Conservation (phyloP, 2,888 invertebrate genomes). For the Meteorus colon region DNA sequence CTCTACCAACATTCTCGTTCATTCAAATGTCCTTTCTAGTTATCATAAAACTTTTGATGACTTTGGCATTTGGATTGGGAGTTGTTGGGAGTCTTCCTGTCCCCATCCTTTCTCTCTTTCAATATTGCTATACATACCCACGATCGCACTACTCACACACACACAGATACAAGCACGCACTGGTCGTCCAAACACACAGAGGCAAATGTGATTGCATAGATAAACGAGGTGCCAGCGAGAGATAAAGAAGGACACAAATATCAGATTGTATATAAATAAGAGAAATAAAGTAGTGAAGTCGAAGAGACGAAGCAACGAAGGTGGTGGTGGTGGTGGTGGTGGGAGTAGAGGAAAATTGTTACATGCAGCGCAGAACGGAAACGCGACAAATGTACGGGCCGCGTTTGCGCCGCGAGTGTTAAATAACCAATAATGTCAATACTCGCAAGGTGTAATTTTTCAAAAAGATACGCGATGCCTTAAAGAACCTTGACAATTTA, state of each 20-base stretch:
- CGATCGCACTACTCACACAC: too few relatives aligned
- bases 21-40: neutral
- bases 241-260: neutral
- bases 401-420: constrained; percentile 64
- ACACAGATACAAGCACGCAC: neutral
- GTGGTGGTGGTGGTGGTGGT: neutral
- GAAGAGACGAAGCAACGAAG: neutral
- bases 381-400: constrained; percentile 43
- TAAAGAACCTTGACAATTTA: constrained; percentile 36
- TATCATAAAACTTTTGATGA: neutral
- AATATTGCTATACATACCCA: neutral
- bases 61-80: constrained; percentile 5
- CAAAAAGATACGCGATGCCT: constrained; percentile 47
- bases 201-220: neutral
- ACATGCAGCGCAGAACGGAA: constrained; percentile 37
- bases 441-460: constrained; percentile 53
- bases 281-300: neutral
- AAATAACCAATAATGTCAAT: constrained; percentile 66
- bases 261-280: too few relatives aligned
- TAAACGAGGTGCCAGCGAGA: neutral
- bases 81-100: too few relatives aligned
- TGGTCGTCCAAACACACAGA: neutral
- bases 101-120: neutral
- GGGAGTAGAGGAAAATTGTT: neutral
- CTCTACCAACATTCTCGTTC: neutral